Evolutionary conservation across 2,113 vertebrate species (phyloP).

Genomic region (Hydrolagus affinis): DNA sequence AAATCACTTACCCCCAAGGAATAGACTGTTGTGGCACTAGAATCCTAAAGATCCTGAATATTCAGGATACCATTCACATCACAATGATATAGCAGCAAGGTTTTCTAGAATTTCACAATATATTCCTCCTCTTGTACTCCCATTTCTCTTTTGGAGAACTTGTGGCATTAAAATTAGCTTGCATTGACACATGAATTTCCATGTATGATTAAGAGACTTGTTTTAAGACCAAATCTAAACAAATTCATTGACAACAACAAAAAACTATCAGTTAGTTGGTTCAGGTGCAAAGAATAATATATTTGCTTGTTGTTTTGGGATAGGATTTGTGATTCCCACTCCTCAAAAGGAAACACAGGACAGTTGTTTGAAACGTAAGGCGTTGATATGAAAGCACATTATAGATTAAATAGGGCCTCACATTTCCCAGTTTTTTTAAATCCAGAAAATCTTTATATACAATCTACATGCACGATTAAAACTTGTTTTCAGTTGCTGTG

Average conservation of each 20-base stretch:
- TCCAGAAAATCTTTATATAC: not conserved
- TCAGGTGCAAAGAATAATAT: not conserved
- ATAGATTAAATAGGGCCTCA: not conserved
- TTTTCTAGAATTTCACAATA: not conserved
- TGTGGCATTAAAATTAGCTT: not conserved
- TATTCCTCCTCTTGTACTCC: not conserved
- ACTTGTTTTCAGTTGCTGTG: not conserved
- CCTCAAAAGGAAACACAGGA: too few species aligned
- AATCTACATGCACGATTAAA: not conserved
- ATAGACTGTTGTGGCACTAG: not conserved
- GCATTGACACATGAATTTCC: not conserved
- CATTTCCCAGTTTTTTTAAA: not conserved
- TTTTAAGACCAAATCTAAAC: slow-evolving; percentile 1
- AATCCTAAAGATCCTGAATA: not conserved
- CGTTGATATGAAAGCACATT: not conserved
- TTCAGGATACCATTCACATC: not conserved
- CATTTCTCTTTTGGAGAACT: not conserved
- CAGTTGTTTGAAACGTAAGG: not conserved
- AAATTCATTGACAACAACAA: not conserved
- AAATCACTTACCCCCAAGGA: not conserved
- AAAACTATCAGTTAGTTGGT: not conserved
- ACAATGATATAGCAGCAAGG: not conserved
- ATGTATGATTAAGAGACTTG: not conserved
- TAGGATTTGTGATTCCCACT: too few species aligned
- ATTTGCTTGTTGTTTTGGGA: too few species aligned